These are phyloP conservation scores for Sterrhoptilus dennistouni DNA, from an alignment of 2,113 vertebrate genomes.

Conservation along the genomic window DNA sequence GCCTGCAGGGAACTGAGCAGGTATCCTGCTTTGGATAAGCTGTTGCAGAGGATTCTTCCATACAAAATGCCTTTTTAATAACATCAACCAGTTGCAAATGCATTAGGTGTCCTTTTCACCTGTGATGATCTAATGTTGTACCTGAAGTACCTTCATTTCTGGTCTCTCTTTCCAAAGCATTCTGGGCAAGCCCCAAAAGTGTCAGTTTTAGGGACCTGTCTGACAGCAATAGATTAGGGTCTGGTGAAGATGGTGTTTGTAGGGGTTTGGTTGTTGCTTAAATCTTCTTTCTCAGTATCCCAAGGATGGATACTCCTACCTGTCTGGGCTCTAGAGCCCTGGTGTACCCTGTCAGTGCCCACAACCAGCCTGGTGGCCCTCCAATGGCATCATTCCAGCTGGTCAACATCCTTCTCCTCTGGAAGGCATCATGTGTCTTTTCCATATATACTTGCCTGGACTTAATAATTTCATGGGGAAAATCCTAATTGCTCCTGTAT, in stretches of 20 bases:
- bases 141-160: neutral
- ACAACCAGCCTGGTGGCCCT: neutral
- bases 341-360: neutral
- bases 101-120: neutral
- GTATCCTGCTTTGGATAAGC: neutral
- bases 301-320: neutral
- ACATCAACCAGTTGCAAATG: neutral
- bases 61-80: neutral
- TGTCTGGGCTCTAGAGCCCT: neutral
- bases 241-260: neutral
- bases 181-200: neutral
- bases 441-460: neutral
- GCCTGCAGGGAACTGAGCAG: neutral
- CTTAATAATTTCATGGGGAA: neutral
- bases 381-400: neutral
- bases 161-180: rapidly evolving
- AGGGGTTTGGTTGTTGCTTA: neutral
- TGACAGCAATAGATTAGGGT: neutral
- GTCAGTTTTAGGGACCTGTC: neutral
- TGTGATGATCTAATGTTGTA: neutral
- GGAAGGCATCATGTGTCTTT: neutral
- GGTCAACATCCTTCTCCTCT: neutral
- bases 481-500: neutral
- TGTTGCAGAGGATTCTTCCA: neutral
- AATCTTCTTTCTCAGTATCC: neutral